Percentiles rank a stretch among this genome's conserved stretches.
Conservation (phyloP, 2,888 invertebrate species). For the Agonopterix alstromeriana region DNA sequence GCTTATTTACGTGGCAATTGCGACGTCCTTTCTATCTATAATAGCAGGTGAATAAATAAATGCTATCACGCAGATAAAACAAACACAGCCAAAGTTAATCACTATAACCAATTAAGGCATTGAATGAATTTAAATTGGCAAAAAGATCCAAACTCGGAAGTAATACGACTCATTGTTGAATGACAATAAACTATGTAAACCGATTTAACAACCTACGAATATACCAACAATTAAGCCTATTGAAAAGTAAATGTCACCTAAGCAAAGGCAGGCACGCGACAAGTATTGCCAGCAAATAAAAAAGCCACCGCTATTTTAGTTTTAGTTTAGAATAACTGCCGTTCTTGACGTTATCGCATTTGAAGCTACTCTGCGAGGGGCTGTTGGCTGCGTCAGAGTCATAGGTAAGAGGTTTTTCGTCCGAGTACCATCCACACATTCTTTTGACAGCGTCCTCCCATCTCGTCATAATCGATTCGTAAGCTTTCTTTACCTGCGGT, state of each 20-base stretch:
- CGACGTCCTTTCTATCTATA: too few relatives aligned
- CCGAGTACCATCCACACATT: constrained; percentile 74
- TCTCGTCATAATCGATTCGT: constrained; percentile 49
- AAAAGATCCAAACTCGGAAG: too few relatives aligned
- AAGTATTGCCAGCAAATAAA: constrained; percentile 34
- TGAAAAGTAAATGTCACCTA: constrained; percentile 46
- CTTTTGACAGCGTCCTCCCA: constrained; percentile 79
- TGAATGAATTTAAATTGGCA: too few relatives aligned
- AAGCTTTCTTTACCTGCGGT: constrained; percentile 39
- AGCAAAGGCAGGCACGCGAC: constrained; percentile 36
- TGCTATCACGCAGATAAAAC: too few relatives aligned
- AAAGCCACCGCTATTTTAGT: constrained; percentile 56
- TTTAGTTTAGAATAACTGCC: constrained; percentile 33
- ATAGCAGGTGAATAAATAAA: too few relatives aligned
- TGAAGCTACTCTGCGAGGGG: constrained; percentile 36
- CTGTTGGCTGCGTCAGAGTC: constrained; percentile 27
- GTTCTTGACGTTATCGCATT: constrained; percentile 28
- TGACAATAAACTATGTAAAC: not conserved
- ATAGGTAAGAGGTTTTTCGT: constrained; percentile 19
- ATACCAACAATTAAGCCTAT: constrained; percentile 11
- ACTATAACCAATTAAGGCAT: too few relatives aligned
- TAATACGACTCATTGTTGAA: too few relatives aligned
- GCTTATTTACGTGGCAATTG: too few relatives aligned
- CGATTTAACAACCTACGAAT: constrained; percentile 2
- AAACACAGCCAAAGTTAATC: too few relatives aligned